Evolutionary conservation across 2,888 invertebrate genomes (phyloP).

Genomic region (Idaea dimidiata): DNA sequence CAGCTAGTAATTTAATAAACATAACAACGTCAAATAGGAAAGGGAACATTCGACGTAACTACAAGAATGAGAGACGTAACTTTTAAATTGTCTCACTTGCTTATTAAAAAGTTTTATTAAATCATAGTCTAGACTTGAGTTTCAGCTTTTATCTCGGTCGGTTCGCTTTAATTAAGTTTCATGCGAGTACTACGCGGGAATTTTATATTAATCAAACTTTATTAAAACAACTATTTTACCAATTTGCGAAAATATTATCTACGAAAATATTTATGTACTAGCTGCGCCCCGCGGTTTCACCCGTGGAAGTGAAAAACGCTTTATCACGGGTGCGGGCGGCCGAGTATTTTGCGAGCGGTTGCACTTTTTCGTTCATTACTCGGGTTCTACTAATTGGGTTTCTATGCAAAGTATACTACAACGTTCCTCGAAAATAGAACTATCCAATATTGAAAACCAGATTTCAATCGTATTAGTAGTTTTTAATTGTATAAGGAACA

Average conservation of each 20-base stretch:
- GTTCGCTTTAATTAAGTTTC: neutral
- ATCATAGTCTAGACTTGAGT: neutral
- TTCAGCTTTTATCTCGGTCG: neutral
- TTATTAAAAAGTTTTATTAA: constrained; percentile 1
- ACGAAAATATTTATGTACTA: no score
- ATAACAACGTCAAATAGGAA: neutral
- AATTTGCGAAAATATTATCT: neutral
- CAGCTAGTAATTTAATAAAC: neutral
- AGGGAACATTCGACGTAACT: neutral
- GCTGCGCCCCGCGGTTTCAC: no score
- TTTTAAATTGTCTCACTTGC: neutral
- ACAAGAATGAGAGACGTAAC: neutral
- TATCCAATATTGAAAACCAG: no score
- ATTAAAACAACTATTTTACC: neutral
- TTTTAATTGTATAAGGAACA: no score
- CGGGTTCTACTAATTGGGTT: no score
- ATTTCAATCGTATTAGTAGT: no score
- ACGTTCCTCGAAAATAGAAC: no score
- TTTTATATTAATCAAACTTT: neutral
- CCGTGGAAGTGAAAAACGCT: no score
- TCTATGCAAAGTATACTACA: no score
- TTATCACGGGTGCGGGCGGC: no score
- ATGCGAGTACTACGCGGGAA: neutral
- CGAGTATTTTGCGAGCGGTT: no score
- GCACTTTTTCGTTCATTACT: no score